These are phyloP conservation scores for Papilio helenus DNA, from an alignment of 1,140 invertebrate genomes.

Conservation along the genomic window DNA sequence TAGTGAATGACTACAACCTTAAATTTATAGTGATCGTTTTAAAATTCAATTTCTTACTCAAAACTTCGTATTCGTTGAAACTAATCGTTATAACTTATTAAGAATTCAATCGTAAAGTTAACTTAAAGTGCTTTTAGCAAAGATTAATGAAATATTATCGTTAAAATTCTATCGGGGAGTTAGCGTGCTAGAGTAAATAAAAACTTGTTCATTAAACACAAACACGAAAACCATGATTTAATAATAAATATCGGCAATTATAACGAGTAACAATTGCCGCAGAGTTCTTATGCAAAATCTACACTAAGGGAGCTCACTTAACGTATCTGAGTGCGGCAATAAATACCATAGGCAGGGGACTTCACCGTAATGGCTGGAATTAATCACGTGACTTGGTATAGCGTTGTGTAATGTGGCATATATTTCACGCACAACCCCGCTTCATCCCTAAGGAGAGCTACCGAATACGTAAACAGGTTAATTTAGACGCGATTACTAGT, in stretches of 20 bases:
- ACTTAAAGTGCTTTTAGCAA: neutral
- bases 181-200: neutral
- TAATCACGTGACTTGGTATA: conserved; percentile 11
- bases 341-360: conserved; percentile 23
- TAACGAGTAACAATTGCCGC: neutral
- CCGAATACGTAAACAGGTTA: conserved; percentile 63
- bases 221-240: neutral
- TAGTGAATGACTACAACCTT: neutral
- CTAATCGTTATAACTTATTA: conserved; percentile 9
- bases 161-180: neutral
- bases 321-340: no score
- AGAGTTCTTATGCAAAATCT: no score
- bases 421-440: conserved; percentile 43
- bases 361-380: conserved; percentile 37
- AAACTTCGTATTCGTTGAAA: neutral
- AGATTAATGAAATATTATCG: neutral
- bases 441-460: conserved; percentile 47
- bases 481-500: conserved; percentile 55
- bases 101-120: neutral
- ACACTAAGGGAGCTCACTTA: no score
- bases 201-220: neutral
- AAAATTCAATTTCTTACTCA: neutral
- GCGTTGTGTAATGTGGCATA: conserved; percentile 36
- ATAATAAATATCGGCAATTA: neutral
- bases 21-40: neutral